Evolutionary conservation across 35 echinoderm and acorn worm species (phyloP).

Genomic region (Ophioderma brevispina): DNA sequence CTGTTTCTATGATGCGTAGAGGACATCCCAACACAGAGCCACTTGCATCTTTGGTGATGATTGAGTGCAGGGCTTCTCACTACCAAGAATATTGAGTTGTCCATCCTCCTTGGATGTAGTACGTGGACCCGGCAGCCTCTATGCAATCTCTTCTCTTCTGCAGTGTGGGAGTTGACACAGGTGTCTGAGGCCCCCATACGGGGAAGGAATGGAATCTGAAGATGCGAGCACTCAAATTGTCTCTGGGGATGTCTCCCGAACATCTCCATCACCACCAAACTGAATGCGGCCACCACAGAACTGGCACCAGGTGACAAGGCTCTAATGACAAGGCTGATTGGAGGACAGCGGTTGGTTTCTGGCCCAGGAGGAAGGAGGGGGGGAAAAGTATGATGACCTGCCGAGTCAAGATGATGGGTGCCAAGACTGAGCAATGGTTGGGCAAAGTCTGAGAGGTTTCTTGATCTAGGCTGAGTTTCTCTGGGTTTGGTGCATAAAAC

Average conservation of each 20-base stretch:
- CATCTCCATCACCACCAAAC: neutral
- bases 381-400: neutral
- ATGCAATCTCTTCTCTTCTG: slow-evolving; percentile 85
- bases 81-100: slow-evolving; percentile 92
- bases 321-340: neutral
- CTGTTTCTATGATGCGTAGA: slow-evolving; percentile 88
- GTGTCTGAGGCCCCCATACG: slow-evolving; percentile 95
- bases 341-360: neutral
- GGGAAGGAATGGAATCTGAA: slow-evolving; percentile 81
- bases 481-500: slow-evolving; percentile 26
- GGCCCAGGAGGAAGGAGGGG: slow-evolving; percentile 1
- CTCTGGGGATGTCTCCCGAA: neutral
- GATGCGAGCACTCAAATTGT: slow-evolving; percentile 24
- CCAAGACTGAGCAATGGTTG: neutral
- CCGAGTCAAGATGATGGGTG: neutral
- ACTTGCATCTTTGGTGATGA: slow-evolving; percentile 90
- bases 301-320: neutral
- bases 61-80: slow-evolving; percentile 85
- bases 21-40: slow-evolving; percentile 86
- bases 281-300: neutral
- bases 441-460: neutral
- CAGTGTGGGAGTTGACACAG: slow-evolving; percentile 82
- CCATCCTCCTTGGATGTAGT: slow-evolving; percentile 97
- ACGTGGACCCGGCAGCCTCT: slow-evolving; percentile 89
- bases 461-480: neutral